phyloP scores from a whole-genome alignment of 2,113 vertebrate genomes.

The Albula glossodonta region DNA sequence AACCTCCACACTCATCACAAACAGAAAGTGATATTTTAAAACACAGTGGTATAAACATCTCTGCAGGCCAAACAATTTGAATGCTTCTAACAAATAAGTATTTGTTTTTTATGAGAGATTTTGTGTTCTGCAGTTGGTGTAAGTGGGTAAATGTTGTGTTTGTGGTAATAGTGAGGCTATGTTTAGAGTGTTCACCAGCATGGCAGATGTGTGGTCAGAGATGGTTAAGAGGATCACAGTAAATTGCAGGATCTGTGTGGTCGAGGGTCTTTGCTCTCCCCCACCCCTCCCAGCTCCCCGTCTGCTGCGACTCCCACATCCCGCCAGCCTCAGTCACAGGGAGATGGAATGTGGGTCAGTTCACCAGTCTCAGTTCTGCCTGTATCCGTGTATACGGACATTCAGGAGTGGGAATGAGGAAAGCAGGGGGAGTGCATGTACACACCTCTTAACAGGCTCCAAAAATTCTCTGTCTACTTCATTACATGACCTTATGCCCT shows the following conservation, averaged over 20 bases:
- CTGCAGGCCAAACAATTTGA: background rate
- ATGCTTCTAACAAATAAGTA: background rate
- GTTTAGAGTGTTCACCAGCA: too few relatives aligned
- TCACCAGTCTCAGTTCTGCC: background rate
- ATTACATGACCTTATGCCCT: background rate
- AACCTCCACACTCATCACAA: background rate
- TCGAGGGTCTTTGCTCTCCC: background rate
- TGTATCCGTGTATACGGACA: slow-evolving; percentile 10
- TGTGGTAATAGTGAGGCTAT: background rate
- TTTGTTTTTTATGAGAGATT: background rate
- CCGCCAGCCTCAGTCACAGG: background rate
- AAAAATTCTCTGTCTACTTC: background rate
- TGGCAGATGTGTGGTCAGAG: background rate
- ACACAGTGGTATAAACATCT: background rate
- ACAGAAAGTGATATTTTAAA: background rate
- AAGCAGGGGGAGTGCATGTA: background rate
- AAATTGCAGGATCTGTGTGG: background rate
- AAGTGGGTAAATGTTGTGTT: too few relatives aligned
- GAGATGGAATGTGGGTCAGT: slow-evolving; percentile 24
- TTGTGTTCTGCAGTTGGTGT: background rate
- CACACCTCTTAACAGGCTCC: background rate
- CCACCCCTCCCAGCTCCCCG: background rate
- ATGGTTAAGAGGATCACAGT: background rate
- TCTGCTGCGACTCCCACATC: background rate
- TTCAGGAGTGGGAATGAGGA: background rate